Base-by-base conservation (phyloP, 2,797 vertebrate species). In the Chelmon rostratus region DNA sequence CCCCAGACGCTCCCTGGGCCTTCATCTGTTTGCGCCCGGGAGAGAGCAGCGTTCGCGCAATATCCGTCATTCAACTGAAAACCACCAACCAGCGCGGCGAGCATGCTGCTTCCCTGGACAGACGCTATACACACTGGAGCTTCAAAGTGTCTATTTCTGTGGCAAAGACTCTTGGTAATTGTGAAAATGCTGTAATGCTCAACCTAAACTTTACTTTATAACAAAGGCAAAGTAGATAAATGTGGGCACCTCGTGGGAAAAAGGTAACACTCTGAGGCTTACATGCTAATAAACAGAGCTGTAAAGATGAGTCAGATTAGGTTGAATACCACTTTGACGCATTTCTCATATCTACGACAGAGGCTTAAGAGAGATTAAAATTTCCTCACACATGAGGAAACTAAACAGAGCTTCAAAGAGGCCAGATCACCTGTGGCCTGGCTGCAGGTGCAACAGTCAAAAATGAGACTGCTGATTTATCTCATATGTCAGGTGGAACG, bases 1-100 rank as follows among this genome's bases (percentile, higher is more conserved):
- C 83, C 86, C 80, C 52, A 82, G 82, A 90, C 75, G 46, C 76
- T 83, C 75, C 54, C 54, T 62, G 63, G 79, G 70, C 69, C 64
- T 68, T 84, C 1, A 57, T 82, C 78, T 78, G 66, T 87, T 79
- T 81, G 85, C 80, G 79, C 79, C 84, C 83, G 76, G 25, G 78
- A 89, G 92, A 86, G 50, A 67, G 52, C 54, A 40, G 66, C 53
- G 5, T 68, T 89, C 75, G 63, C 79, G 53, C 83, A 84, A 79
- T 82, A 83, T 70, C 69, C 25, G 25, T 67, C 84, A 78, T 77
- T 90, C 88, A 82, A 62, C 50, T 82, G 81, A 84, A 83, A 88
- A 80, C 62, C 85, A 78, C 40, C 44, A 79, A 42, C 57, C 44
- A 79, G 76, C 75, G 81, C 83, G 79, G 73, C 64, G 68, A 62